These are phyloP conservation scores for Oreochromis aureus DNA, from an alignment of 2,113 vertebrate species.

Conservation along the genomic window DNA sequence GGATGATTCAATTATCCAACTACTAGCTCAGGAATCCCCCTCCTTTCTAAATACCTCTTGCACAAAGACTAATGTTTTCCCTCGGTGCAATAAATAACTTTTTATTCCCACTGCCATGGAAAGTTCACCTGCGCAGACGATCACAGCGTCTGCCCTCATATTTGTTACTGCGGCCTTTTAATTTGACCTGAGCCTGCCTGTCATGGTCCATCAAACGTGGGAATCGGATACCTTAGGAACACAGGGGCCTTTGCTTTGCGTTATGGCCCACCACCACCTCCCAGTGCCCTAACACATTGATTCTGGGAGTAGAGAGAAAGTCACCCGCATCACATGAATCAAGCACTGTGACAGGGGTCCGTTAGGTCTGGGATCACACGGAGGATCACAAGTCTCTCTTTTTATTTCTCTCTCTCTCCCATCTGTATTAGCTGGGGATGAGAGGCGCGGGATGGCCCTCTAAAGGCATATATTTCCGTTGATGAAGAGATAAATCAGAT, in stretches of 20 bases:
- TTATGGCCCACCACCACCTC: background rate
- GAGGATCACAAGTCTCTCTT: constrained; percentile 67
- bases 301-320: constrained; percentile 47
- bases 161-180: constrained; percentile 51
- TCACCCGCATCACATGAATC: constrained; percentile 67
- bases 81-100: constrained; percentile 47
- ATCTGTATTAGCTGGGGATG: constrained; percentile 29
- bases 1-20: constrained; percentile 57
- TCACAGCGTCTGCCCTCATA: constrained; percentile 38
- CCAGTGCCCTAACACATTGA: constrained; percentile 22
- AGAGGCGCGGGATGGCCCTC: constrained; percentile 46
- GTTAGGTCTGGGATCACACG: constrained; percentile 59
- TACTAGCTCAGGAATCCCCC: background rate
- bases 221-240: constrained; percentile 63
- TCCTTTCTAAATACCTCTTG: background rate
- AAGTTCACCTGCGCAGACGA: constrained; percentile 47
- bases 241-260: constrained; percentile 50
- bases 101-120: constrained; percentile 34
- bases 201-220: constrained; percentile 64
- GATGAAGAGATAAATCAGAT: constrained; percentile 76
- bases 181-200: constrained; percentile 59
- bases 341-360: constrained; percentile 63
- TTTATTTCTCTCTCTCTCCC: constrained; percentile 48
- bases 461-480: constrained; percentile 72
- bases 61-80: constrained; percentile 44